These are phyloP conservation scores for Clepsis dumicolana DNA, from an alignment of 2,888 invertebrate genomes.

Conservation along the genomic window DNA sequence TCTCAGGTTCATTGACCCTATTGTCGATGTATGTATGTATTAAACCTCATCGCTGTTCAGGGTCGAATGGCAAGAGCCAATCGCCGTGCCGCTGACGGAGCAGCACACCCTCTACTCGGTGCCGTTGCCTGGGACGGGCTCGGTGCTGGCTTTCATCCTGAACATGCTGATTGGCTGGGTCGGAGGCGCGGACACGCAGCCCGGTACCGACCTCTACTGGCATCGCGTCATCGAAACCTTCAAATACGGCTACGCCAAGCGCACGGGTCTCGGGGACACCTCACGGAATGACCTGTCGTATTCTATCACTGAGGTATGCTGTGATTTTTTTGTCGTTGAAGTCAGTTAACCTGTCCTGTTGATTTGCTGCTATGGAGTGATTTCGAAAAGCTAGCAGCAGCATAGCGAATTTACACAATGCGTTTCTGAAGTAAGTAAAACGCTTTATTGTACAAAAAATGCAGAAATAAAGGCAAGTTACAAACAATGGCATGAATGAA, in stretches of 20 bases:
- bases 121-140: conserved; percentile 95
- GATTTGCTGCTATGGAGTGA: no score
- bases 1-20: not conserved
- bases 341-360: not conserved
- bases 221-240: conserved; percentile 95
- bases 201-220: conserved; percentile 82
- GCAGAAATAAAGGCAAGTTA: no score
- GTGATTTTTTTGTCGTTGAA: not conserved
- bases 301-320: conserved; percentile 27
- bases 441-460: no score
- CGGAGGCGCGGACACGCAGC: conserved; percentile 71
- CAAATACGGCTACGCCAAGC: conserved; percentile 95
- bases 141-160: conserved; percentile 92
- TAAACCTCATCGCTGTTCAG: conserved; percentile 61
- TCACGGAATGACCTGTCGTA: conserved; percentile 60
- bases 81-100: conserved; percentile 84
- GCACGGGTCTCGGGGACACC: conserved; percentile 93
- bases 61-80: conserved; percentile 88
- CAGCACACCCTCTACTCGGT: conserved; percentile 90
- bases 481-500: no score
- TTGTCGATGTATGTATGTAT: not conserved
- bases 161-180: conserved; percentile 90
- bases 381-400: no score
- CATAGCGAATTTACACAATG: no score
- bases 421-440: no score